Evolutionary conservation across 2,797 vertebrate genomes (phyloP), one percentile per base, ranked within the genome.

Genomic region (Squalus acanthias): DNA sequence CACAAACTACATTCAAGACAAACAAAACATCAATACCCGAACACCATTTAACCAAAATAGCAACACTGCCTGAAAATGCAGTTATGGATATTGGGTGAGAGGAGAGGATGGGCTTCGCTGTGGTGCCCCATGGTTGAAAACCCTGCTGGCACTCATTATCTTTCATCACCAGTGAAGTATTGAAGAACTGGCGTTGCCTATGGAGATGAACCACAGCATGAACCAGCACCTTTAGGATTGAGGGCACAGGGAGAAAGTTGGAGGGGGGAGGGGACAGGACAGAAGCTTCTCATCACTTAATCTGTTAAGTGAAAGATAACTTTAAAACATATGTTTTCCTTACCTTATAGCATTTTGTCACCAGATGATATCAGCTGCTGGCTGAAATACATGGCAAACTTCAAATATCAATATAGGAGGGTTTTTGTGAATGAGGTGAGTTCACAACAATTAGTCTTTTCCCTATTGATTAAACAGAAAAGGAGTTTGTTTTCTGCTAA

Each of bases 341-440:
- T 95, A 95, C 94, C 70, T 76, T 95, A 57, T 24, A n/a, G 70
- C 26, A 72, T 95, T 95, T 95, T 76, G 50, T 74, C 69, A 72
- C 69, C 94, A 95, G 46, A 57, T 74, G 39, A 57, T 74, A 76
- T 72, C 69, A 74, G 94, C 69, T 50, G 94, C 94, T 95, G 94
- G 94, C 94, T 95, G 94, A 95, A 95, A 95, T 92, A 92, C 29
- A 92, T 95, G 50, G 94, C 70, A 95, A 76, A 76, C 94, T 95
- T 95, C 26, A 95, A 95, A 76, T 76, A 95, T 95, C 94, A 95
- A 95, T 57, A 76, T 76, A 76, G 50, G 69, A 76, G 26, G 46
- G 69, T 13, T 74, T 95, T 95, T 95, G 67, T 72, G 50, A 95
- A 95, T 69, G 67, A 74, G 69, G 50, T 74, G 94, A 74, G 72